Evolutionary conservation across 2,797 vertebrate species (phyloP), one percentile per base, ranked within the genome.

Genomic region (Hydrolagus colliei): DNA sequence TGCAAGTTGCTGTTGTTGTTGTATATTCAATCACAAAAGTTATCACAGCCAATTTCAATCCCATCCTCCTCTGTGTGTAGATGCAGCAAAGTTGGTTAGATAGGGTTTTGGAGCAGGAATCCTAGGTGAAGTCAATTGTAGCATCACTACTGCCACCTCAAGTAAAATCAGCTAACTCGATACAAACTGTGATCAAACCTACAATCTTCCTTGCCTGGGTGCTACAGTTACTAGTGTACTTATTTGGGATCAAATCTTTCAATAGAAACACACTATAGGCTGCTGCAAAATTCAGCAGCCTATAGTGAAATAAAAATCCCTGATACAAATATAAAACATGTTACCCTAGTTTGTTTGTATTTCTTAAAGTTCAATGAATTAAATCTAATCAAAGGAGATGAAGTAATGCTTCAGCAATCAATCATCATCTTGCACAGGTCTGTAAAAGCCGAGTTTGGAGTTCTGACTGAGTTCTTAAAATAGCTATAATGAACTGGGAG

Each of bases 391-490:
- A 52, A 52, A 52, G 41, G 41, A 27, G 41, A 52, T 52, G 41
- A 52, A 52, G 41, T n/a, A 27, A 65, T 79, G 22, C 41, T 52
- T 52, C 41, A 52, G 41, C 41, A 65, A 63, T 79, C 1, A 79
- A 79, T 62, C 5, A 62, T 35, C 16, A 20, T n/a, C 52, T 22
- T 41, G 18, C 1, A 79, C 61, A 61, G 20, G 11, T 78, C 59
- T 62, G n/a, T 63, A 63, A 79, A 62, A 14, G 7, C 41, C 62
- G 11, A 65, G 61, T n/a, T 79, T 79, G 1, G 16, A 62, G 77
- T 63, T 65, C 59, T 79, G 52, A 78, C 20, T 63, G 59, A 78
- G 12, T 62, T 59, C 77, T 79, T n/a, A 79, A 79, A 79, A 12
- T 62, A 79, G 22, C 59, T 78, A 14, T 4, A 62, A 62, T 78